Evolutionary conservation across 2,888 invertebrate species (phyloP).

Genomic region (Phrixothrix hirtus): DNA sequence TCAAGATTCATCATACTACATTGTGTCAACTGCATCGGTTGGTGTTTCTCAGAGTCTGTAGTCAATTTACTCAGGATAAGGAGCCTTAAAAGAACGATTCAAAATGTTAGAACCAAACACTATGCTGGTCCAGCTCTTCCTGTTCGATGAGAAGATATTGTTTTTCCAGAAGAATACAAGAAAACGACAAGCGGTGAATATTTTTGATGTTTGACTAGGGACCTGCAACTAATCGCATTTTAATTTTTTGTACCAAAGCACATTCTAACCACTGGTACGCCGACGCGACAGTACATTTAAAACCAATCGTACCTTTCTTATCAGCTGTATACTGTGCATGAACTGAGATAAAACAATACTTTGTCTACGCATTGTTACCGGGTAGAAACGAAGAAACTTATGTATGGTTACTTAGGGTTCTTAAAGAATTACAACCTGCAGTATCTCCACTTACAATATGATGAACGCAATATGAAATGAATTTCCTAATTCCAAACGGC

Average conservation of each 20-base stretch:
- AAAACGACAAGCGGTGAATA: neutral
- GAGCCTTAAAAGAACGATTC: neutral
- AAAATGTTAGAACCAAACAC: neutral
- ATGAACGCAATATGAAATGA: constrained; percentile 16
- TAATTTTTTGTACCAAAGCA: neutral
- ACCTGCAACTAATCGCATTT: neutral
- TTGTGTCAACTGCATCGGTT: neutral
- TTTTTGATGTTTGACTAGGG: neutral
- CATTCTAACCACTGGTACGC: constrained; percentile 29
- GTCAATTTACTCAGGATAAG: neutral
- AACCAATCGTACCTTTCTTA: constrained; percentile 30
- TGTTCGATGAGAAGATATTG: neutral
- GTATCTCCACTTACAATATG: constrained; percentile 8
- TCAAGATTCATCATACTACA: no score
- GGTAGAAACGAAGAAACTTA: constrained; percentile 25
- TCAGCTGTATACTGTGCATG: constrained; percentile 35
- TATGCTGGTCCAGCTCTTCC: neutral
- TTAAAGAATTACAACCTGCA: constrained; percentile 12
- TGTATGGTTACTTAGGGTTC: constrained; percentile 6
- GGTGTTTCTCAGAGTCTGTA: neutral
- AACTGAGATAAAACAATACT: constrained; percentile 15
- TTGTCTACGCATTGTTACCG: constrained; percentile 29
- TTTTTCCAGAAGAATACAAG: neutral
- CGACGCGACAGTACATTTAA: constrained; percentile 32
- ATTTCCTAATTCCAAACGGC: constrained; percentile 17